Base-by-base conservation (phyloP, 2,797 vertebrate species). In the Hemibagrus guttatus region DNA sequence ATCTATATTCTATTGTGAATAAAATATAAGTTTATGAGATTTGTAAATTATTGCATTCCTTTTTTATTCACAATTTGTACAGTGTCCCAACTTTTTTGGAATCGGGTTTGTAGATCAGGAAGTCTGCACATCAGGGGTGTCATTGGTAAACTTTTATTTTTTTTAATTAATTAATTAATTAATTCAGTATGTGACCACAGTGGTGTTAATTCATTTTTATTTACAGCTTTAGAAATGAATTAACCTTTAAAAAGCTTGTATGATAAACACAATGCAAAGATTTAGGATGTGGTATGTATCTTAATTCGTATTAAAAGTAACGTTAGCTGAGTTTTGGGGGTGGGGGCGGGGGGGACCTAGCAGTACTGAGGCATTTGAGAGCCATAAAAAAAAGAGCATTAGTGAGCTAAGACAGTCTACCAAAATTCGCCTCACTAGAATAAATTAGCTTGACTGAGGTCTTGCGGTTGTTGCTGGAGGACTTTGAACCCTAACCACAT, bases 371-470 rank as follows among this genome's bases (percentile, higher is more conserved):
- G 6, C 26, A 46, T 72, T 72, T 46, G 39, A 16, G 8, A 72
- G 39, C 21, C 21, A 23, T 28, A n/a, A 12, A 31, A 52, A 16
- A 1, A 35, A 23, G 39, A 2, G 2, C 39, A 63, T n/a, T 17
- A 64, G 23, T 35, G 76, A 39, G 31, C 23, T 19, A 46, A 63
- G 26, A 39, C 3, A 42, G 39, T 46, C 64, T 6, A 16, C 35
- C 21, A 63, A 13, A 61, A 46, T 46, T 81, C 13, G 46, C 79
- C 39, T 46, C 23, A 81, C 26, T 28, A 6, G 42, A 81, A 66
- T 81, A 81, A 81, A 46, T 81, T 4, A 19, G 59, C 59, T 28
- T 46, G 58, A n/a, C 79, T 81, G 79, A 64, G 79, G 59, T 81
- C 23, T 64, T 81, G 79, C 46, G 79, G 59, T 81, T 26, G 46